phyloP scores from a whole-genome alignment of 1,140 invertebrate species.

The Globodera rostochiensis region DNA sequence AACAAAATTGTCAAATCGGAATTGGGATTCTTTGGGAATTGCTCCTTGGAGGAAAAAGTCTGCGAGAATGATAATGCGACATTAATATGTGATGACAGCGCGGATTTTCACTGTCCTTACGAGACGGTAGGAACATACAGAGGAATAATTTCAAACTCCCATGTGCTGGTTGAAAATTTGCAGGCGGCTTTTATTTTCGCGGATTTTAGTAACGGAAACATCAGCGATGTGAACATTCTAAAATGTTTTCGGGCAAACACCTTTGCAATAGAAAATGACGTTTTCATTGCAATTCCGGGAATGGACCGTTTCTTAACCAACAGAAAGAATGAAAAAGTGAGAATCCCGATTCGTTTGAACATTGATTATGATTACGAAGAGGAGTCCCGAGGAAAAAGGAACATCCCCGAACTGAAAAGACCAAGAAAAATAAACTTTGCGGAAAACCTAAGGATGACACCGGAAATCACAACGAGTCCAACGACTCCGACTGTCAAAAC shows the following conservation, averaged over 20 bases:
- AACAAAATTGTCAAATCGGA: no score
- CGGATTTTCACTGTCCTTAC: not conserved
- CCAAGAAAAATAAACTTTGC: not conserved
- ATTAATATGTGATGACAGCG: not conserved
- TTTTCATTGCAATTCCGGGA: not conserved
- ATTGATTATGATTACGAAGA: no score
- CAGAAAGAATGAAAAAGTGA: not conserved
- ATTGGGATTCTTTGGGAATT: no score
- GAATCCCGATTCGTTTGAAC: not conserved
- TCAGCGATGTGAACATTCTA: not conserved
- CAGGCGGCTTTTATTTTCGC: conserved; percentile 9
- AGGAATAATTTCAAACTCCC: not conserved
- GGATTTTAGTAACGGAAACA: conserved; percentile 1
- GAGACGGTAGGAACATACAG: not conserved
- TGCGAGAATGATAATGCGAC: not conserved
- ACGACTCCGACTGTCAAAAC: not conserved
- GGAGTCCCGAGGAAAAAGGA: not conserved
- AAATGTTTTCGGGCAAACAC: not conserved
- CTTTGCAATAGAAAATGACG: not conserved
- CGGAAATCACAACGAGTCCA: not conserved
- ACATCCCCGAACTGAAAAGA: conserved; percentile 1
- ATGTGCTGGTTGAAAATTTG: conserved; percentile 1
- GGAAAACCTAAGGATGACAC: not conserved
- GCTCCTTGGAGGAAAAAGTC: not conserved
- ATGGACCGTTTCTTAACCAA: not conserved